phyloP scores from a whole-genome alignment of 2,888 invertebrate genomes.

The Brachypalpus laphriformis region DNA sequence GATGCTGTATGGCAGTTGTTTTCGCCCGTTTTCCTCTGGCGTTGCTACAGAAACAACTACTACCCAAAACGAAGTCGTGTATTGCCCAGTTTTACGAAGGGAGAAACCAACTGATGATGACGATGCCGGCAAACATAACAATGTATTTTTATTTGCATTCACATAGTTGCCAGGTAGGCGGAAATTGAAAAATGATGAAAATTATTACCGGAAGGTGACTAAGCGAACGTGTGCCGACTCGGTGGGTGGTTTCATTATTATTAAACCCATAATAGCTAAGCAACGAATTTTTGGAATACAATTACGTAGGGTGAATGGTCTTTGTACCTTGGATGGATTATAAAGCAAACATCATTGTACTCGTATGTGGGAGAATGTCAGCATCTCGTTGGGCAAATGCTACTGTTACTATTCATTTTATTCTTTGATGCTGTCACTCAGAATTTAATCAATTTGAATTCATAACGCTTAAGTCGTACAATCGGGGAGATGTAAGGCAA shows the following conservation, averaged over 20 bases:
- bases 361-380: neutral
- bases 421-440: neutral
- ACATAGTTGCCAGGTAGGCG: slow-evolving; percentile 66
- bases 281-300: neutral
- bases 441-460: neutral
- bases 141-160: slow-evolving; percentile 59
- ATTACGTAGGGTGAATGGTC: neutral
- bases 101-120: slow-evolving; percentile 63
- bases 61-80: slow-evolving; percentile 23
- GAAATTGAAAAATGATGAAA: slow-evolving; percentile 63
- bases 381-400: neutral
- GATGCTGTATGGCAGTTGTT: slow-evolving; percentile 49
- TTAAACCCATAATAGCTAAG: slow-evolving; percentile 8
- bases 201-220: slow-evolving; percentile 24
- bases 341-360: neutral
- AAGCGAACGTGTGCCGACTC: neutral
- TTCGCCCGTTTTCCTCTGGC: slow-evolving; percentile 30
- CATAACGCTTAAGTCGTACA: neutral
- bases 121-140: slow-evolving; percentile 66
- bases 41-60: slow-evolving; percentile 61
- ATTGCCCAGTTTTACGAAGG: slow-evolving; percentile 52
- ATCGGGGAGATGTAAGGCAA: too few relatives aligned
- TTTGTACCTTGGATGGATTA: neutral
- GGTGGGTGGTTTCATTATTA: slow-evolving; percentile 5
- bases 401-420: neutral